Evolutionary conservation across 2,888 invertebrate genomes (phyloP), one percentile per base, ranked within the genome.

Genomic region (Netelia inedita): DNA sequence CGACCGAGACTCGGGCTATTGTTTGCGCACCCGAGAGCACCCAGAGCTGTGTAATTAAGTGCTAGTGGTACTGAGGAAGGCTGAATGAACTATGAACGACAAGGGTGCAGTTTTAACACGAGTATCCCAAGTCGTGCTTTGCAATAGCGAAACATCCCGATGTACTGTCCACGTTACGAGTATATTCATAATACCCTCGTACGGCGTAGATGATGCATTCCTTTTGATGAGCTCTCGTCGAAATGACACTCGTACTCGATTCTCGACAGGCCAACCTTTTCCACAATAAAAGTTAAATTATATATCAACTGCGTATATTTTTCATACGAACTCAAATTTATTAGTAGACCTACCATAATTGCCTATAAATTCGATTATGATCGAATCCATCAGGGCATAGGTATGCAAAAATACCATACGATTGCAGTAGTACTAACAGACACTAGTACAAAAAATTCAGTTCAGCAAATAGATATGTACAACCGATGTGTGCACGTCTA

Each of bases 51-150:
- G 63, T 65, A 75, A 75, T 63, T 75, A 68, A 63, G 81, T 75
- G 81, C 68, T n/a, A 63, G 63, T 65, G 71, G 71, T 82, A 63
- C 68, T 53, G 66, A 66, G 75, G 50, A 61, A 53, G 75, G 21
- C 74, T 53, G 81, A 61, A 75, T 69, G 43, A 75, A 69, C 61
- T 46, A 71, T 75, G 75, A 82, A 82, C 71, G 75, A 75, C 81
- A 75, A 63, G 79, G 55, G 50, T 75, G 55, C 69, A 75, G 75
- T 63, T 69, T 82, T 55, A 75, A 79, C 75, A 21, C 41, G 68
- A 41, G 23, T 11, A 41, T 68, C 68, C n/a, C 61, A 59, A 50
- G 79, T 79, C 43, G 43, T 53, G 23, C 46, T 19, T 63, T 75
- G 21, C 50, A 63, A 71, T 55, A 53, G 53, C 61, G 11, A 16